Base-by-base conservation (phyloP, 2,888 invertebrate species). In the Cerastis rubricosa region DNA sequence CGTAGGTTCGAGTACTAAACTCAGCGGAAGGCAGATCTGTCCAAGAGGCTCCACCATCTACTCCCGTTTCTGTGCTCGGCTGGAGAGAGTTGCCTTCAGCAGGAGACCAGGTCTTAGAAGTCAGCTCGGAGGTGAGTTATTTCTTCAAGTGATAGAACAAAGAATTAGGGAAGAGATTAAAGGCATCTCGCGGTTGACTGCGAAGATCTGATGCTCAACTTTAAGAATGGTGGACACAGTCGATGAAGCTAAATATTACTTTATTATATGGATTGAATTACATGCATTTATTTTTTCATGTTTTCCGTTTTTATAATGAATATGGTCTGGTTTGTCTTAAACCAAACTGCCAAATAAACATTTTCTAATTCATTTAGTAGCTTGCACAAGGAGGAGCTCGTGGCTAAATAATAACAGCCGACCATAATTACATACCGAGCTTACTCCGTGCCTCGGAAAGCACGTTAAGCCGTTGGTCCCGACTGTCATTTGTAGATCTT, bases 21-120 rank as follows among this genome's bases (percentile, higher is more conserved):
- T 97, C 99, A 91, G 98, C 99, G 73, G 97, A 97, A 51, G 98
- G 99, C 0, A 94, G 96, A 4, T 94, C 97, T 0, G 83, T 99
- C 2, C 94, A 96, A 12, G 95, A 97, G 88, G 99, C 98, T 0
- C 94, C 97, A n/a, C 99, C 99, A 0, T 97, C 98, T 0, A 97
- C 97, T 3, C 98, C 99, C 0, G 98, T 98, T 0, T 98, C 98
- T 91, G 98, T 99, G 70, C 97, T 98, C 69, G 99, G 99, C 7
- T 99, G 99, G 99, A 97, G 97, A 84, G 98, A 98, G 84, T 91
- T 99, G 84, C 99, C 99, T 0, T 93, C 98, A 0, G 98, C 99
- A 19, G 99, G 99, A 0, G 99, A 99, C 87, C 96, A 97, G 71
- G 98, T 99, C 54, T 94, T 99, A 11, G 98, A 99, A 96, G 99